Conservation (phyloP, 2,113 vertebrate genomes). For the Gallinago paraguaiae region DNA sequence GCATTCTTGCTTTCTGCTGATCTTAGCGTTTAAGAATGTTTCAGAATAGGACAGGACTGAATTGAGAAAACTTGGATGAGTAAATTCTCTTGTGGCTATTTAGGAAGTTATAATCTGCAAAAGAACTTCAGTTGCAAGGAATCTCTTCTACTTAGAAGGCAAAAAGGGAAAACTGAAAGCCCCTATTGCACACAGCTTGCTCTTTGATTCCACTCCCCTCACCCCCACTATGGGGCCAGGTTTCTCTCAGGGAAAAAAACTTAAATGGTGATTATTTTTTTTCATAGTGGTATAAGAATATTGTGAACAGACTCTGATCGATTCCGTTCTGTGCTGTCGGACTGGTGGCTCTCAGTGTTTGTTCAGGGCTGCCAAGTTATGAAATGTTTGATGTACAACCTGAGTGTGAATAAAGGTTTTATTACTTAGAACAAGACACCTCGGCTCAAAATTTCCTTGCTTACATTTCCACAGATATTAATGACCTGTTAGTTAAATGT, state of each 20-base stretch:
- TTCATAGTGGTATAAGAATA: neutral
- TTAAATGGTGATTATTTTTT: neutral
- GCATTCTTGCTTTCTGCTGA: neutral
- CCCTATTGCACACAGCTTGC: neutral
- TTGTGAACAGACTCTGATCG: neutral
- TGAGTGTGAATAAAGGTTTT: conserved; percentile 47
- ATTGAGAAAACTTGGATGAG: neutral
- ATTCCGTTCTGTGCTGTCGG: neutral
- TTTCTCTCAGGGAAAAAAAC: neutral
- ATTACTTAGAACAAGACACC: conserved; percentile 22
- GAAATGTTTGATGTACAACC: conserved; percentile 20
- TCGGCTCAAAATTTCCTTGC: neutral
- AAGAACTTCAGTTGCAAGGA: neutral
- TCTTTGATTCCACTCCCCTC: neutral
- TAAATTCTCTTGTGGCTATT: conserved; percentile 20
- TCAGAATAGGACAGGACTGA: neutral
- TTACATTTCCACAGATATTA: conserved; percentile 20
- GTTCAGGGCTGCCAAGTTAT: conserved; percentile 26
- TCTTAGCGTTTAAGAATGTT: neutral
- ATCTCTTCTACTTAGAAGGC: neutral
- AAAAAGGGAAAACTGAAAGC: neutral
- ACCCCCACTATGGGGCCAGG: neutral
- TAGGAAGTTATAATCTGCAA: conserved; percentile 3
- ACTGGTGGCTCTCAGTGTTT: neutral
- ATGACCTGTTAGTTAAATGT: conserved; percentile 23